Evolutionary conservation across 2,888 invertebrate species (phyloP).

Genomic region (Eurytoma californica): DNA sequence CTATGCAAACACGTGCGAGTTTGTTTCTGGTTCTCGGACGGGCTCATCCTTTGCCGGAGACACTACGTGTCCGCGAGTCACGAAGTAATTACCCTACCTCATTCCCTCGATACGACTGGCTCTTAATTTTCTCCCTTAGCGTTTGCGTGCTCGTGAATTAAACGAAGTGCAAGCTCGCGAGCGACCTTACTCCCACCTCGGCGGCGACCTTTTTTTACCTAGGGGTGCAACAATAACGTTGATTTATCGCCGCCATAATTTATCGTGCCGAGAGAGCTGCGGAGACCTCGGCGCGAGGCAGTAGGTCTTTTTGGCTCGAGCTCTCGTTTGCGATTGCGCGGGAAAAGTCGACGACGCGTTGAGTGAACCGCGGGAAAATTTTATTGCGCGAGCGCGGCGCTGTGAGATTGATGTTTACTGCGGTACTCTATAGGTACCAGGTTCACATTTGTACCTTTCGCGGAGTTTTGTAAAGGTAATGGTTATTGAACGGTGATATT

Average conservation of each 20-base stretch:
- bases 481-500: too few relatives aligned
- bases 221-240: slow-evolving; percentile 47
- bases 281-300: not conserved
- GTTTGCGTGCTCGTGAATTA: not conserved
- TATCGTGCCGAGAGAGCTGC: slow-evolving; percentile 33
- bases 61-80: slow-evolving; percentile 37
- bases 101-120: not conserved
- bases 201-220: slow-evolving; percentile 2
- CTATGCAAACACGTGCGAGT: not conserved
- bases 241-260: slow-evolving; percentile 54
- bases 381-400: not conserved
- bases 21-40: slow-evolving; percentile 1
- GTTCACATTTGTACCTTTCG: too few relatives aligned
- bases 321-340: not conserved
- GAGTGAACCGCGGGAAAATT: slow-evolving; percentile 20
- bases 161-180: too few relatives aligned
- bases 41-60: slow-evolving; percentile 19
- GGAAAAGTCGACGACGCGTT: slow-evolving; percentile 8
- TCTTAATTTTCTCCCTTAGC: slow-evolving; percentile 43
- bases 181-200: not conserved
- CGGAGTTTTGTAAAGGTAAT: too few relatives aligned
- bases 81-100: slow-evolving; percentile 44
- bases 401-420: not conserved
- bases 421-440: too few relatives aligned
- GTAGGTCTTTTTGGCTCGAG: not conserved